These are phyloP conservation scores for Diarsia brunnea DNA, from an alignment of 2,888 invertebrate genomes.

Conservation along the genomic window DNA sequence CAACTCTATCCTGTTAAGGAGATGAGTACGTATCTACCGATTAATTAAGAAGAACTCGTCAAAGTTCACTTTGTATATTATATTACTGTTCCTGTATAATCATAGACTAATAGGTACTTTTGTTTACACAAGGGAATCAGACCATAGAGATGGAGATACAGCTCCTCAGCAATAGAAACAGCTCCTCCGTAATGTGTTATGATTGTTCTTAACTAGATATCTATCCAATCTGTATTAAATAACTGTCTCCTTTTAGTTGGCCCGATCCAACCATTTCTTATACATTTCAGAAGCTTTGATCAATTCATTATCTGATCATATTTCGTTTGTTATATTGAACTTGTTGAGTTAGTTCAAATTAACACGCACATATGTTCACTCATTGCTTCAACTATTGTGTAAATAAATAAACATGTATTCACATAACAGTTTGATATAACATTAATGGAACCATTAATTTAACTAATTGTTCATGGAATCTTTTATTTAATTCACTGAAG, in stretches of 20 bases:
- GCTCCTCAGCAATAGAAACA: neutral
- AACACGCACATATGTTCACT: neutral
- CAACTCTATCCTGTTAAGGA: neutral
- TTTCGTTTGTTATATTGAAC: neutral
- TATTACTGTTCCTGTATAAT: neutral
- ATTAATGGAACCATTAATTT: neutral
- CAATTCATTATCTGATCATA: neutral
- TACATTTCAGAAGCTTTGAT: neutral
- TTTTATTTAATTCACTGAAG: neutral
- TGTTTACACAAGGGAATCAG: slow-evolving; percentile 7
- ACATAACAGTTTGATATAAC: neutral
- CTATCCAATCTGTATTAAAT: neutral
- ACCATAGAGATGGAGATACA: slow-evolving; percentile 12
- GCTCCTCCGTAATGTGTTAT: neutral
- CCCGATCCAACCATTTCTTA: neutral
- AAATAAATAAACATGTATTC: too few relatives aligned
- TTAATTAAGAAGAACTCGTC: neutral
- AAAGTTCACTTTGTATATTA: neutral
- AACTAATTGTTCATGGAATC: neutral
- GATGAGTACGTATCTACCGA: neutral
- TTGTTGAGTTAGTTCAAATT: neutral
- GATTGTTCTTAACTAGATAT: neutral
- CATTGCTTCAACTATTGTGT: neutral
- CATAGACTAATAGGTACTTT: neutral
- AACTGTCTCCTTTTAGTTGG: neutral